Base-by-base conservation (phyloP, 2,797 vertebrate genomes). In the Chrysocyon brachyurus region DNA sequence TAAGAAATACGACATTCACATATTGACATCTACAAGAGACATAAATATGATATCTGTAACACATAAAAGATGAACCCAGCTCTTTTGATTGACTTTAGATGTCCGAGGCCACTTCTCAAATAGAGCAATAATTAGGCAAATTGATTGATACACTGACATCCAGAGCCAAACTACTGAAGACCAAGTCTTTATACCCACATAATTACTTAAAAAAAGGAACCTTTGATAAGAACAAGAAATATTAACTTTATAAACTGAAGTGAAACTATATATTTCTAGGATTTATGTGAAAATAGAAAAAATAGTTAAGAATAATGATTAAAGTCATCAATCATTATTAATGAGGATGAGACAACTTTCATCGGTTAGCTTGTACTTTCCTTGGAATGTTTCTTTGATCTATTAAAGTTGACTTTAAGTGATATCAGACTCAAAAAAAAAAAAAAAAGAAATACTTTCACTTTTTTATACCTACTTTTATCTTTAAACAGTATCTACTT, bases 231-330 rank as follows among this genome's bases (percentile, higher is more conserved):
- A 22, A 49, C 68, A 66, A 31, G 2, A 57, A 54, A 89, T 0
- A 17, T 36, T 91, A 36, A 63, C 26, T 88, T 96, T 82, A 28
- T 85, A 95, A 95, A 66, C 78, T 85, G 77, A 91, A 95, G 46
- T 91, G 56, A 93, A 92, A 91, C 63, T 81, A 81, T 12, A 52
- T 5, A 33, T 86, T 96, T 91, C 64, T 33, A 84, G 28, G 91
- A 81, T 3, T 66, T 86, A 88, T 7, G 33, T 79, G 90, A 95
- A 78, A 87, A 87, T 49, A 90, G 63, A 88, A 94, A 91, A 87
- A 88, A 31, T 6, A 59, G 22, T 83, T 28, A 31, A 70, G 7
- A 73, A 26, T 40, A 73, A 68, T 83, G 17, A 94, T 59, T 59
- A 33, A 92, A 36, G 4, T 93, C 46, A 59, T n/a, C 14, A 84